Percentiles rank a stretch among this genome's conserved stretches.
These are phyloP conservation scores for Lasioglossum lativentre DNA, from an alignment of 2,888 invertebrate genomes.

Conservation along the genomic window DNA sequence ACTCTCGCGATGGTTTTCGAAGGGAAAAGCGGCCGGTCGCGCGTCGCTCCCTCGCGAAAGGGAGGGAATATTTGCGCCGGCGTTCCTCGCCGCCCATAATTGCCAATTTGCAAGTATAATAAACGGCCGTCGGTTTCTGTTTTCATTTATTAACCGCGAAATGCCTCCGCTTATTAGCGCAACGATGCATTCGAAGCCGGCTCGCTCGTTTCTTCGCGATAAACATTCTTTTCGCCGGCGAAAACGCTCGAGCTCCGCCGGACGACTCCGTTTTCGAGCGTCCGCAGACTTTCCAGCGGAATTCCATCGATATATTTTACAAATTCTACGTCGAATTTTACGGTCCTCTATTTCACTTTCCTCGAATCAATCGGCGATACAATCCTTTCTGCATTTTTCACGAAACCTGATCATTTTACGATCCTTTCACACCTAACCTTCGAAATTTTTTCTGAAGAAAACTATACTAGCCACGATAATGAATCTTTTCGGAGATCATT, in stretches of 20 bases:
- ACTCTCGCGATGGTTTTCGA: conserved; percentile 38
- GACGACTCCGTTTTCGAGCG: not conserved
- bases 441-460: not conserved
- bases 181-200: conserved; percentile 73
- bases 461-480: not conserved
- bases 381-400: not conserved
- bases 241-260: not conserved
- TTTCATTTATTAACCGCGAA: conserved; percentile 81
- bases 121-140: conserved; percentile 69
- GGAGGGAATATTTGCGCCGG: conserved; percentile 50
- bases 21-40: conserved; percentile 47
- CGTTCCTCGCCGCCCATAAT: conserved; percentile 71
- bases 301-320: not conserved
- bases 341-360: not conserved
- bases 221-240: conserved; percentile 32
- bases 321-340: not conserved
- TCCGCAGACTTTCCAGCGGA: not conserved
- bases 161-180: conserved; percentile 77
- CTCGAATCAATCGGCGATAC: not conserved
- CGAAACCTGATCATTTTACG: not conserved
- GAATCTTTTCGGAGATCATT: not conserved
- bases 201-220: conserved; percentile 48
- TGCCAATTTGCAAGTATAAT: conserved; percentile 82
- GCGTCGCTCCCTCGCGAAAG: not conserved
- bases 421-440: not conserved